These are phyloP conservation scores for Strigamia maritima DNA, from an alignment of 2,888 invertebrate genomes.

Conservation along the genomic window DNA sequence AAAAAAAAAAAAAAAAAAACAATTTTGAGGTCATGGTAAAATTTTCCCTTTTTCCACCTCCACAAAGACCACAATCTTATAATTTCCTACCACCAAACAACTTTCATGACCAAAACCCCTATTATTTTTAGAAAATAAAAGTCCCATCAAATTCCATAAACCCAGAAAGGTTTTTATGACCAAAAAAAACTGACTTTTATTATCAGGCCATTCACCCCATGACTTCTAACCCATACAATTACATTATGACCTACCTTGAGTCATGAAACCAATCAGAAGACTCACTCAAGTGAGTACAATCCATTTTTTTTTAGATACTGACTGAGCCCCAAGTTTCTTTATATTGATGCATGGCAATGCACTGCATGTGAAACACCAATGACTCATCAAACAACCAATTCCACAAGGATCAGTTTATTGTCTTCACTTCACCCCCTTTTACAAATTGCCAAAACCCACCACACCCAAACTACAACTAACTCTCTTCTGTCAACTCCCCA, in stretches of 20 bases:
- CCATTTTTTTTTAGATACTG: not conserved
- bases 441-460: not conserved
- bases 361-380: slow-evolving; percentile 1
- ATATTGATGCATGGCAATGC: not conserved
- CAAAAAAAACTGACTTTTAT: not conserved
- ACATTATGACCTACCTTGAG: not conserved
- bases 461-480: not conserved
- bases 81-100: not conserved
- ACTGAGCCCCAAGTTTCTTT: not conserved
- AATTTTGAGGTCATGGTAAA: not conserved
- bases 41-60: not conserved
- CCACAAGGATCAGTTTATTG: slow-evolving; percentile 29
- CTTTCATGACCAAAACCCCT: not conserved
- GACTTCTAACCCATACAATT: slow-evolving; percentile 1
- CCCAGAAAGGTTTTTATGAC: not conserved
- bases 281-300: not conserved
- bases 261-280: not conserved
- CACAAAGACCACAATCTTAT: not conserved
- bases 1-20: not conserved
- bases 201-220: slow-evolving; percentile 2
- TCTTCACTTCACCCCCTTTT: slow-evolving; percentile 15
- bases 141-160: not conserved
- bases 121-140: not conserved
- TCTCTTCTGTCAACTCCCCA: not conserved
- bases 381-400: slow-evolving; percentile 7